These are phyloP conservation scores for Mechanitis mazaeus DNA, from an alignment of 2,888 invertebrate species.

Conservation along the genomic window DNA sequence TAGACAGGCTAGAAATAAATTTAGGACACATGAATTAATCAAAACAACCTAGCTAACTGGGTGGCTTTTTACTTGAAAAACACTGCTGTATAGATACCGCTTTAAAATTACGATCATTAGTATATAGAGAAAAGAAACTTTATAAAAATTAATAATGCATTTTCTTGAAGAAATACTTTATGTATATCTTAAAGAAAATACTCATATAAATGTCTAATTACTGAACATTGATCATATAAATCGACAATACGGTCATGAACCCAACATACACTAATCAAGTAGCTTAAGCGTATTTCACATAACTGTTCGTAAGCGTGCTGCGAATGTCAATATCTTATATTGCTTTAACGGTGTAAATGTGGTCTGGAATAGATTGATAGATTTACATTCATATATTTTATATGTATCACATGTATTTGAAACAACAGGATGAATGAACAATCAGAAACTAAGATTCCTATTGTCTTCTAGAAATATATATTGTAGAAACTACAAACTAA, in stretches of 20 bases:
- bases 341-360: conserved; percentile 18
- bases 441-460: not conserved
- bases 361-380: conserved; percentile 9
- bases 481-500: too few species aligned
- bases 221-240: not conserved
- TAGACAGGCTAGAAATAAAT: conserved; percentile 1
- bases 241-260: conserved; percentile 14
- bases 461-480: not conserved
- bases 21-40: conserved; percentile 3
- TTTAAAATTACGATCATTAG: too few species aligned
- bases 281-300: conserved; percentile 13
- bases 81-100: too few species aligned
- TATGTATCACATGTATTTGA: not conserved
- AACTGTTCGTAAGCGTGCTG: conserved; percentile 12
- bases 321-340: conserved; percentile 19
- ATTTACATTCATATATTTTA: not conserved
- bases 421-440: not conserved
- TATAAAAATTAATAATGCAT: too few species aligned
- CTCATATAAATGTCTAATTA: not conserved
- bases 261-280: conserved; percentile 9
- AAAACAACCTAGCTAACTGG: not conserved
- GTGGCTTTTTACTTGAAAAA: too few species aligned
- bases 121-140: too few species aligned
- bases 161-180: too few species aligned
- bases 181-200: not conserved